Evolutionary conservation across 2,888 invertebrate genomes (phyloP), one percentile per base, ranked within the genome.

Genomic region (Drosophila aldrichi): DNA sequence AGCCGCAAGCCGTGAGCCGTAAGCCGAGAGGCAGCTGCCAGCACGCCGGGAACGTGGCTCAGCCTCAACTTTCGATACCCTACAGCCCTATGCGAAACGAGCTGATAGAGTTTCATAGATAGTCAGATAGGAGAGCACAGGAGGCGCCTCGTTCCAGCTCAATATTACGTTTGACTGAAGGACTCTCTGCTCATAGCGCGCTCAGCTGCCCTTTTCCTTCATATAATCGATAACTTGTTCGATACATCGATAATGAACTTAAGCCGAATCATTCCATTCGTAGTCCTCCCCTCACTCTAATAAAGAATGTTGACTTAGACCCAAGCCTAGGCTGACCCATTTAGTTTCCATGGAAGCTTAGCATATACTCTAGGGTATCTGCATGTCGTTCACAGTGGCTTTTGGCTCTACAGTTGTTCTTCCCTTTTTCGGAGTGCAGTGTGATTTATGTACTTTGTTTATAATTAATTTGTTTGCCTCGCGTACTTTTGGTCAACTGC

Each of bases 401-500:
- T 58, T 61, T n/a, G n/a, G 65, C 29, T 25, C 44, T 16, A 6
- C 12, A 29, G 4, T 29, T 34, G 20, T 12, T 8, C 9, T 10
- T 34, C 9, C 54, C 7, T 44, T 22, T 48, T n/a, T 36, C 4
- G 44, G 32, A 25, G 38, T 71, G 72, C 51, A 48, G 6, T 38
- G 46, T 76, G 72, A 76, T 72, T 76, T 76, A 72, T 72, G 64
- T 62, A 68, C 64, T 60, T 76, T 76, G 79, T 55, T 55, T 74
- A 58, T 78, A 79, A 79, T 81, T 78, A 75, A 81, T 79, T 71
- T 75, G 66, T 69, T 69, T 66, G 68, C 66, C 52, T 51, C 29
- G 40, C 20, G 49, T 48, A 56, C 34, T 58, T 32, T 29, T 32
- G 40, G 25, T 16, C 29, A 20, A n/a, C 2, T 41, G 40, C 55